Percentiles rank a stretch among this genome's conserved stretches.
These are phyloP conservation scores for Meloidogyne chitwoodi DNA, from an alignment of 1,140 invertebrate species.

Conservation along the genomic window DNA sequence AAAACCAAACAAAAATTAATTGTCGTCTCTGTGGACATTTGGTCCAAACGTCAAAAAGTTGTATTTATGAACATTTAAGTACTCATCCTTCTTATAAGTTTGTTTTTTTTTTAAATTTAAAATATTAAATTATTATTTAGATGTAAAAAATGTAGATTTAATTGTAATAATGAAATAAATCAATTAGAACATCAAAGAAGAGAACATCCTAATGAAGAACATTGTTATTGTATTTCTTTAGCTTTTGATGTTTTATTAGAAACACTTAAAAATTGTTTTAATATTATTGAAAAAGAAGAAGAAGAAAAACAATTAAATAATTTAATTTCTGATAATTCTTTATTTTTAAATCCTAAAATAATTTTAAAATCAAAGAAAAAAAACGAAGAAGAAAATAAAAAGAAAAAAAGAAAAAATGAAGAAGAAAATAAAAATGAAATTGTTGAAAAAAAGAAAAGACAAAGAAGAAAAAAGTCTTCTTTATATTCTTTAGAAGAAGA, in stretches of 20 bases:
- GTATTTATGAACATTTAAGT: neutral
- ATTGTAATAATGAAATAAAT: neutral
- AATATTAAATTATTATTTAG: neutral
- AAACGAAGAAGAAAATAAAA: neutral
- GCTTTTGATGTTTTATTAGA: conserved; percentile 18
- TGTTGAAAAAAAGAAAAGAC: neutral
- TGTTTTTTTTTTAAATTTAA: too few relatives aligned
- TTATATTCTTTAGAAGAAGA: too few relatives aligned
- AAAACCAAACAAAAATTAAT: neutral
- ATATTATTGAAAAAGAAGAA: neutral
- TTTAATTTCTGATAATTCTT: neutral
- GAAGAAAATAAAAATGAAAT: neutral
- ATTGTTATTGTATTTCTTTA: conserved; percentile 14
- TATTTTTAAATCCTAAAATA: neutral
- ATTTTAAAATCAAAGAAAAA: neutral
- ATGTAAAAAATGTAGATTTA: conserved; percentile 24
- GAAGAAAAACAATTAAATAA: neutral
- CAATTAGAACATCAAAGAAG: conserved; percentile 7
- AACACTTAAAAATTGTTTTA: conserved; percentile 21
- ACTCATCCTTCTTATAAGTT: conserved; percentile 5
- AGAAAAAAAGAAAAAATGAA: neutral
- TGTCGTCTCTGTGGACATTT: neutral
- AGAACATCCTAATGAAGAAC: conserved; percentile 8
- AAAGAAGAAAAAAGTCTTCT: neutral
- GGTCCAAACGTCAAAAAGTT: neutral